Percentiles rank a stretch among this genome's conserved stretches.
Conservation (phyloP, 2,113 vertebrate species). For the Anolis carolinensis region DNA sequence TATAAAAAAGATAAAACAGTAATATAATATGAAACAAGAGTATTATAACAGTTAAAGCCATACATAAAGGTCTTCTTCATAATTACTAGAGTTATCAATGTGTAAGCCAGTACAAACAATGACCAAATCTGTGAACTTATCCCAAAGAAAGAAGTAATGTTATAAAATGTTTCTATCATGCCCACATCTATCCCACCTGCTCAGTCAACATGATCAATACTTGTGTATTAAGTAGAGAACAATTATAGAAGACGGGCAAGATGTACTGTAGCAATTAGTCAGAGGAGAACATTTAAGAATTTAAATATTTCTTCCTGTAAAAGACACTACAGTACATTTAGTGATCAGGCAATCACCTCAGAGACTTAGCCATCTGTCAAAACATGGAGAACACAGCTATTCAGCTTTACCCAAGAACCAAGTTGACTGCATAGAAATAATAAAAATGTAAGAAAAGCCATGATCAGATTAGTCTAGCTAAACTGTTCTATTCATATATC, state of each 20-base stretch:
- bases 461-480: no score
- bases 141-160: not conserved
- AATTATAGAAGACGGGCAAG: slow-evolving; percentile 19
- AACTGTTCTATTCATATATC: no score
- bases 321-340: slow-evolving; percentile 21
- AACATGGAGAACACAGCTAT: not conserved
- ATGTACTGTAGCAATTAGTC: not conserved
- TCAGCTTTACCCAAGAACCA: not conserved
- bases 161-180: not conserved
- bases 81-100: not conserved
- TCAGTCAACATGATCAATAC: not conserved
- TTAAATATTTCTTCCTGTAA: not conserved
- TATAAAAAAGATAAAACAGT: no score
- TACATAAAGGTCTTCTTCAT: no score
- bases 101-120: not conserved
- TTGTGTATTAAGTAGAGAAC: not conserved
- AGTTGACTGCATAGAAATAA: rapidly evolving
- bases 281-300: slow-evolving; percentile 35
- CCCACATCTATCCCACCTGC: not conserved
- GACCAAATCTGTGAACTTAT: not conserved
- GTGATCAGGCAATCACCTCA: not conserved
- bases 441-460: no score
- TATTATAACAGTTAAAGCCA: no score
- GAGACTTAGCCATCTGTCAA: not conserved
- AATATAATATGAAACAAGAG: no score